phyloP scores from a whole-genome alignment of 2,113 vertebrate species.

The Pyrgilauda ruficollis region DNA sequence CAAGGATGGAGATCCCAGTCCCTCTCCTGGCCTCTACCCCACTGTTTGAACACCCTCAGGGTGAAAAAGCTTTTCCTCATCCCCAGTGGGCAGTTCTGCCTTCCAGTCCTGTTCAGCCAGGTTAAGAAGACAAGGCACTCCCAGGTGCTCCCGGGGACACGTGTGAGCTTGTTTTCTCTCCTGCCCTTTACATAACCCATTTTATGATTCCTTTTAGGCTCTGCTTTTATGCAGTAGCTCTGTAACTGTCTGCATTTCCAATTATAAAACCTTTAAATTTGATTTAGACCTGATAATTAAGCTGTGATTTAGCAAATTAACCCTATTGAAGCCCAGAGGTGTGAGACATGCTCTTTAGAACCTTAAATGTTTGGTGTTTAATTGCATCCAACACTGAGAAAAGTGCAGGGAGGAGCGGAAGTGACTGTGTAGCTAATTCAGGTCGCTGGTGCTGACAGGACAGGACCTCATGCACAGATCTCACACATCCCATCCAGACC shows the following conservation, averaged over 20 bases:
- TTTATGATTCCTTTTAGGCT: not conserved
- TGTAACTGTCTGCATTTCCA: not conserved
- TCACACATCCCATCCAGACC: not conserved
- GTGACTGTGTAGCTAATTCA: not conserved
- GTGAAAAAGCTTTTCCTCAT: not conserved
- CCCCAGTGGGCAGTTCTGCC: not conserved
- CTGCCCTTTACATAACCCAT: not conserved
- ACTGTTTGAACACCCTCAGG: not conserved
- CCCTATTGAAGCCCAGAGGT: not conserved
- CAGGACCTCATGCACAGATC: not conserved
- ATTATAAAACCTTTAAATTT: not conserved
- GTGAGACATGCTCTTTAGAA: not conserved
- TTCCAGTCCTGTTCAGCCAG: not conserved
- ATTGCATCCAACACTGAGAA: not conserved
- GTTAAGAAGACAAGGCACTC: not conserved
- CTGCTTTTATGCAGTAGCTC: not conserved
- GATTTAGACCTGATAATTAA: constrained; percentile 37
- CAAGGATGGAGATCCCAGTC: not conserved
- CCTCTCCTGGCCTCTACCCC: not conserved
- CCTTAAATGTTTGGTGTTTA: not conserved
- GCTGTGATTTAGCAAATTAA: not conserved
- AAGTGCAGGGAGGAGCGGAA: not conserved
- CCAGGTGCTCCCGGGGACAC: not conserved
- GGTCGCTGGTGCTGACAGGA: not conserved
- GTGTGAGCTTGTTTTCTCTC: not conserved